Evolutionary conservation across 1,140 invertebrate species (phyloP).

Genomic region (Bicyclus anynana): DNA sequence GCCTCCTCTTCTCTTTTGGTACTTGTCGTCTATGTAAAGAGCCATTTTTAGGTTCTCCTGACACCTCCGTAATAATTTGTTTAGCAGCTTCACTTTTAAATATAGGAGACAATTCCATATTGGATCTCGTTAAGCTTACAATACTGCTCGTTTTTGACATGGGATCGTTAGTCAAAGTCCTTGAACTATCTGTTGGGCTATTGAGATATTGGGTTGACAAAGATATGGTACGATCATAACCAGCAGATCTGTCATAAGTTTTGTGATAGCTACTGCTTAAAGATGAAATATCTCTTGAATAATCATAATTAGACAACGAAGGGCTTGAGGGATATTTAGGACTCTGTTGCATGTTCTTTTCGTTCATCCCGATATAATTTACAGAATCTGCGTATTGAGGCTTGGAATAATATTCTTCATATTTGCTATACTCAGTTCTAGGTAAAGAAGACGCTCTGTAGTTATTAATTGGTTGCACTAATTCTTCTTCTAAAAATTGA

Average conservation of each 20-base stretch:
- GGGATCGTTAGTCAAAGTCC: slow-evolving; percentile 66
- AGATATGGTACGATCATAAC: slow-evolving; percentile 55
- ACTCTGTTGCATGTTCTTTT: slow-evolving; percentile 61
- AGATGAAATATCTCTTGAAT: slow-evolving; percentile 57
- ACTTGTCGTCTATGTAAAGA: slow-evolving; percentile 80
- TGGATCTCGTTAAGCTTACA: slow-evolving; percentile 58
- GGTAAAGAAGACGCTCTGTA: slow-evolving; percentile 61
- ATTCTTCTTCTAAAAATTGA: slow-evolving; percentile 78
- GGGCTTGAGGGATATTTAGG: slow-evolving; percentile 68
- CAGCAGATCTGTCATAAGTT: slow-evolving; percentile 45
- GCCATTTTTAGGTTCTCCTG: slow-evolving; percentile 73
- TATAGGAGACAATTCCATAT: slow-evolving; percentile 79
- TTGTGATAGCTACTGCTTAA: slow-evolving; percentile 64
- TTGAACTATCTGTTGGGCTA: slow-evolving; percentile 64
- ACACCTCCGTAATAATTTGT: slow-evolving; percentile 91
- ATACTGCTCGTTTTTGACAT: slow-evolving; percentile 67
- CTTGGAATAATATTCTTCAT: slow-evolving; percentile 55
- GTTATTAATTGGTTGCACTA: slow-evolving; percentile 58
- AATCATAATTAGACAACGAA: slow-evolving; percentile 69
- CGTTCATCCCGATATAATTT: slow-evolving; percentile 42
- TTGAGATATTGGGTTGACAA: slow-evolving; percentile 64
- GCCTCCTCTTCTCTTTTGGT: slow-evolving; percentile 88
- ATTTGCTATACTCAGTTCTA: slow-evolving; percentile 57
- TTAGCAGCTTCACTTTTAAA: slow-evolving; percentile 91
- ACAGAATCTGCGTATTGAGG: slow-evolving; percentile 36